Evolutionary conservation across 2,113 vertebrate species (phyloP).

Genomic region (Arizona elegans): DNA sequence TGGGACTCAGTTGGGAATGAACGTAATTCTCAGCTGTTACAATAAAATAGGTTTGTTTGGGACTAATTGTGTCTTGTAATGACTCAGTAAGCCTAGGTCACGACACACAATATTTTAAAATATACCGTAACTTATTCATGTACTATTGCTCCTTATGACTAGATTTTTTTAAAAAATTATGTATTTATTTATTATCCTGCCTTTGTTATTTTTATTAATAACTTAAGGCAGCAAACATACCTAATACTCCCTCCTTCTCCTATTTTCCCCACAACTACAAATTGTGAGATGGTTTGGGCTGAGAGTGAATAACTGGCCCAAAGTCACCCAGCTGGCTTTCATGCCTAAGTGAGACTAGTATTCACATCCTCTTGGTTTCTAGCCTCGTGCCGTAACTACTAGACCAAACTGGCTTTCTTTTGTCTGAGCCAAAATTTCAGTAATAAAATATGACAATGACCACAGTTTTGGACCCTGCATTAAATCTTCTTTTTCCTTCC

Average conservation of each 20-base stretch:
- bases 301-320: neutral
- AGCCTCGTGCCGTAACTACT: neutral
- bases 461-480: constrained; percentile 55
- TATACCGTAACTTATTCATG: neutral
- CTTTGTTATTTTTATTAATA: neutral
- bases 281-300: neutral
- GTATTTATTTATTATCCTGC: neutral
- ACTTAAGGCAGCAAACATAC: neutral
- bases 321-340: neutral
- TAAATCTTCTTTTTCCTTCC: constrained; percentile 39
- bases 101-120: neutral
- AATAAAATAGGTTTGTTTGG: no score
- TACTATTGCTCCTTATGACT: neutral
- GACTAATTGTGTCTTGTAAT: no score
- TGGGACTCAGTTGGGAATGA: no score
- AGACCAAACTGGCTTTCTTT: constrained; percentile 45
- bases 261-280: neutral
- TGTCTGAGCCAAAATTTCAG: constrained; percentile 53
- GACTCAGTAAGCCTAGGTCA: no score
- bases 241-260: neutral
- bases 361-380: neutral
- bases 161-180: constrained; percentile 21
- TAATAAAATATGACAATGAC: constrained; percentile 52
- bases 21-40: no score
- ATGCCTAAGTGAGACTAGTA: neutral